Evolutionary conservation across 2,888 invertebrate genomes (phyloP).

Genomic region (Agrotis puta): DNA sequence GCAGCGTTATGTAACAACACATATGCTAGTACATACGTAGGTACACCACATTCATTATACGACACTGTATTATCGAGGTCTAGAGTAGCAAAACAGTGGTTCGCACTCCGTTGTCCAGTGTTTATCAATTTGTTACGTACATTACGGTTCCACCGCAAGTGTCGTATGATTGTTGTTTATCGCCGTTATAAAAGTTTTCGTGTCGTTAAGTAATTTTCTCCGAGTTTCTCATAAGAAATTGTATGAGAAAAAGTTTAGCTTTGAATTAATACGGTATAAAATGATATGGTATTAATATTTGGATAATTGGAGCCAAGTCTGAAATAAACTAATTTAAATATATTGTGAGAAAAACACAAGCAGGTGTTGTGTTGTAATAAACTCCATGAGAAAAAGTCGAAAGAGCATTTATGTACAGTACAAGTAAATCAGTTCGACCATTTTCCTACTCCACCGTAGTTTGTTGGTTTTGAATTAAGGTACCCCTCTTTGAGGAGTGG

Average conservation of each 20-base stretch:
- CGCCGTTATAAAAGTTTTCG: slow-evolving; percentile 63
- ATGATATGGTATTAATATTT: background rate
- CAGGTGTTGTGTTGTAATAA: background rate
- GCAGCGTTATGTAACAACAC: slow-evolving; percentile 75
- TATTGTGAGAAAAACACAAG: background rate
- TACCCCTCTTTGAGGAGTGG: too few species aligned
- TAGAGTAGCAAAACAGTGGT: slow-evolving; percentile 49
- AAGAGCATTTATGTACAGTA: background rate
- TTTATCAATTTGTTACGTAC: slow-evolving; percentile 71
- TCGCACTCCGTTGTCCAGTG: slow-evolving; percentile 56
- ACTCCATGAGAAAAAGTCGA: background rate
- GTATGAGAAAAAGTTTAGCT: slow-evolving; percentile 27
- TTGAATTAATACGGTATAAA: background rate
- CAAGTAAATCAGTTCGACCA: too few species aligned
- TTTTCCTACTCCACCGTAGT: background rate
- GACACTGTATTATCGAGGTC: slow-evolving; percentile 45
- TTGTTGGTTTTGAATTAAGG: background rate
- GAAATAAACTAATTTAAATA: background rate
- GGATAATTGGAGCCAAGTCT: background rate
- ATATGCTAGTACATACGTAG: slow-evolving; percentile 34
- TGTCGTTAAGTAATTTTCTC: slow-evolving; percentile 57
- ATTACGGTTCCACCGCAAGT: slow-evolving; percentile 56
- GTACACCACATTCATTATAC: slow-evolving; percentile 39
- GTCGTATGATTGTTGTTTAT: slow-evolving; percentile 60
- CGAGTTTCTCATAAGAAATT: slow-evolving; percentile 16